Conservation (phyloP, 2,797 vertebrate genomes). For the Melanotaenia pygmaea region DNA sequence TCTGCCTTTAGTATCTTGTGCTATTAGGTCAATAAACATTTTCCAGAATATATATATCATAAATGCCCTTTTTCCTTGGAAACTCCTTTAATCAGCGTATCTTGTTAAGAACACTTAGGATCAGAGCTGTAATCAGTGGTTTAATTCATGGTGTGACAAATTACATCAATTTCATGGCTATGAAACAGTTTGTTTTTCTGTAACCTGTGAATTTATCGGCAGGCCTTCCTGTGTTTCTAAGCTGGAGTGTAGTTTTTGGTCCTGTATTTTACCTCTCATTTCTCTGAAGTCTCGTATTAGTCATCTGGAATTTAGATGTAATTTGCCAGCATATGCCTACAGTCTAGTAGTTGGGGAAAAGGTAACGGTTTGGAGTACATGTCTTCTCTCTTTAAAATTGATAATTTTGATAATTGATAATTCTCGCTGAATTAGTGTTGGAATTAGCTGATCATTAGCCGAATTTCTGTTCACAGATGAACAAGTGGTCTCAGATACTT, state of each 20-base stretch:
- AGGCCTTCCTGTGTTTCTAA: background rate
- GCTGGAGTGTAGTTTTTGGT: background rate
- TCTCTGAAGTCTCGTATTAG: background rate
- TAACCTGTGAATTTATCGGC: background rate
- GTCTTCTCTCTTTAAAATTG: background rate
- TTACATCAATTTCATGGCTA: conserved; percentile 6
- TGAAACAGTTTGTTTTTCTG: background rate
- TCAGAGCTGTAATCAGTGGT: conserved; percentile 13
- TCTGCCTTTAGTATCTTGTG: too few species aligned
- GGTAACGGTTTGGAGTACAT: background rate
- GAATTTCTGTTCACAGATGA: background rate
- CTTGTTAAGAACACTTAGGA: conserved; percentile 4
- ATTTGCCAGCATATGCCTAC: background rate
- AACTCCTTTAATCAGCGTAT: background rate
- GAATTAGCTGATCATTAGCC: background rate
- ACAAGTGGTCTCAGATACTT: background rate
- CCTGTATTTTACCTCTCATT: background rate
- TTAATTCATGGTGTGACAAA: conserved; percentile 7
- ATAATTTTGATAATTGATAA: too few species aligned
- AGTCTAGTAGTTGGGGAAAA: background rate
- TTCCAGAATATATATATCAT: background rate
- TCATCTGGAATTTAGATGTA: background rate
- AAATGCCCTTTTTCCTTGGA: background rate
- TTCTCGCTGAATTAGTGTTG: background rate
- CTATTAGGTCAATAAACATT: too few species aligned